Base-by-base conservation (phyloP, 1,140 invertebrate species). In the Solenopsis fugax region DNA sequence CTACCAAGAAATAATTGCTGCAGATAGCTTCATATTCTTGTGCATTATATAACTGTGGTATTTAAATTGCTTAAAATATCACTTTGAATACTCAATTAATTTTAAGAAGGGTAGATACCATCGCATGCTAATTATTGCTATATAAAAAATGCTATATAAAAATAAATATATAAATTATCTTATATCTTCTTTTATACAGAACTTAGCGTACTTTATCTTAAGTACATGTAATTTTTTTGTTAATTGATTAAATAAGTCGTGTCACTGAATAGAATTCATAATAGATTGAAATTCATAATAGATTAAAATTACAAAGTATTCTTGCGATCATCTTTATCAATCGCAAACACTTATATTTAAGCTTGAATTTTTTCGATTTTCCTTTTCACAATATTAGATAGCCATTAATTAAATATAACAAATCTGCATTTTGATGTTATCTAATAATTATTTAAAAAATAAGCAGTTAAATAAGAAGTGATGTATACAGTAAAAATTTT, bases 1-100 rank as follows among this genome's bases (percentile, higher is more conserved):
- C 0, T 67, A 50, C 2, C 13, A n/a, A 7, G 7, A 78, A 78
- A 64, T 78, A 78, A 78, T 50, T 78, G 60, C 62, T 9, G 29
- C 21, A 29, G 21, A 24, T 78, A 48, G 29, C 58, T 50, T 67
- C 18, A 45, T 24, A n/a, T 56, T 24, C 7, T 1, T 37, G n/a
- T 50, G 13, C 29, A 1, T 65, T 52, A 45, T 21, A 50, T 29
- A 76, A n/a, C 60, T 24, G 37, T 2, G n/a, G 41, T 18, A 58
- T 16, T 34, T 41, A 76, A 41, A 65, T 78, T 80, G 5, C 29
- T 4, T n/a, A 29, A 67, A 67, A 52, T 67, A 45, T 67, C 18
- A 67, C 48, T 54, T n/a, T 12, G n/a, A 54, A 54, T 45, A n/a
- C 16, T 64, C 9, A 45, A n/a, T 24, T 77, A 64, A 77, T 77